Conservation (phyloP, 2,888 invertebrate genomes). For the Perithous albicinctus region DNA sequence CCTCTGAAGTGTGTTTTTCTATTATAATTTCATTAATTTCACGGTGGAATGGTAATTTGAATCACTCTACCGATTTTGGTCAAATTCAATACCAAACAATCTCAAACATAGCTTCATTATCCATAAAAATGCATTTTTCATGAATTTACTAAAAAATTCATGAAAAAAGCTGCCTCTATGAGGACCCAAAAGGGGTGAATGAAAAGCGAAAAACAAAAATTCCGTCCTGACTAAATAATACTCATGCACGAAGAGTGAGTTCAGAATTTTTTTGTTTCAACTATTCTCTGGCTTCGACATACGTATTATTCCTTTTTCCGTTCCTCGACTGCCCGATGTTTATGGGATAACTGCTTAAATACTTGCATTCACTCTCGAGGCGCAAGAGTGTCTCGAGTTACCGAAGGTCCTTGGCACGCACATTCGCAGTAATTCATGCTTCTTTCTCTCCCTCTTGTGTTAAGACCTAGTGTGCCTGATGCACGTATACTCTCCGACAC, state of each 20-base stretch:
- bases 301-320: background rate
- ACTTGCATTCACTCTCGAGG: constrained; percentile 43
- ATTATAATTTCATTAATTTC: no score
- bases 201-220: background rate
- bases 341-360: constrained; percentile 32
- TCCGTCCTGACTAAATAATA: background rate
- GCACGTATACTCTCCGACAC: constrained; percentile 28
- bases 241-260: background rate
- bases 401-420: constrained; percentile 23
- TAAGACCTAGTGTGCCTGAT: background rate
- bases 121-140: no score
- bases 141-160: no score
- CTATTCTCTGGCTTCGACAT: background rate
- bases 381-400: constrained; percentile 54
- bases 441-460: constrained; percentile 17
- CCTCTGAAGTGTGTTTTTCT: no score
- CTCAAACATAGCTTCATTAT: no score
- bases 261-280: constrained; percentile 13
- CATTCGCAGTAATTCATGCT: constrained; percentile 48
- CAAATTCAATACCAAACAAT: no score
- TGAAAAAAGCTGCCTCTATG: no score
- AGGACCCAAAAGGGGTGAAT: background rate
- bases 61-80: no score
- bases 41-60: no score
- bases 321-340: background rate